Evolutionary conservation across 2,113 vertebrate genomes (phyloP).

Genomic region (Cricetomys ansorgei): DNA sequence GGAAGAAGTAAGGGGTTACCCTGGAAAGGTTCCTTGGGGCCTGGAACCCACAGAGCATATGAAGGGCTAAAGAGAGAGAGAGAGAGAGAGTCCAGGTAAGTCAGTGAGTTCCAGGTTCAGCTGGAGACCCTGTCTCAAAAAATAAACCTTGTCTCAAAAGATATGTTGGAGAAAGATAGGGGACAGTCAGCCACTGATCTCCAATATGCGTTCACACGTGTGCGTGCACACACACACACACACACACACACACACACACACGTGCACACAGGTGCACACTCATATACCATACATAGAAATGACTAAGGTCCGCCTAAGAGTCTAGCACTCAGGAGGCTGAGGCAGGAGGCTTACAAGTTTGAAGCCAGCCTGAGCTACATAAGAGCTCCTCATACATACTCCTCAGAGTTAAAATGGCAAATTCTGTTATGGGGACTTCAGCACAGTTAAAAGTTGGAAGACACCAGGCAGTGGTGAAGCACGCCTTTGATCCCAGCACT

Average conservation of each 20-base stretch:
- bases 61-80: accelerated
- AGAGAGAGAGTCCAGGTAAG: background rate
- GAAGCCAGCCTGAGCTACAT: background rate
- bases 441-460: accelerated
- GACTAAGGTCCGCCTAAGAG: too few species aligned
- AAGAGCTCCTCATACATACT: background rate
- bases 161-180: background rate
- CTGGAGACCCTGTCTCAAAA: background rate
- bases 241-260: too few species aligned
- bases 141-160: background rate
- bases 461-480: too few species aligned
- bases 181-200: background rate
- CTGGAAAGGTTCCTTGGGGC: background rate
- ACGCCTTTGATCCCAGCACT: too few species aligned
- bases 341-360: background rate
- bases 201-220: background rate
- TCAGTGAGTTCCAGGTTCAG: background rate
- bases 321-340: background rate
- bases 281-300: background rate
- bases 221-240: background rate
- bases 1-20: background rate
- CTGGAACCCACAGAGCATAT: background rate
- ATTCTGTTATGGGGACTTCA: accelerated
- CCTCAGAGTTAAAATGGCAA: accelerated
- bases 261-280: too few species aligned